Conservation (phyloP, 2,888 invertebrate species). For the Drosophila kanekoi region DNA sequence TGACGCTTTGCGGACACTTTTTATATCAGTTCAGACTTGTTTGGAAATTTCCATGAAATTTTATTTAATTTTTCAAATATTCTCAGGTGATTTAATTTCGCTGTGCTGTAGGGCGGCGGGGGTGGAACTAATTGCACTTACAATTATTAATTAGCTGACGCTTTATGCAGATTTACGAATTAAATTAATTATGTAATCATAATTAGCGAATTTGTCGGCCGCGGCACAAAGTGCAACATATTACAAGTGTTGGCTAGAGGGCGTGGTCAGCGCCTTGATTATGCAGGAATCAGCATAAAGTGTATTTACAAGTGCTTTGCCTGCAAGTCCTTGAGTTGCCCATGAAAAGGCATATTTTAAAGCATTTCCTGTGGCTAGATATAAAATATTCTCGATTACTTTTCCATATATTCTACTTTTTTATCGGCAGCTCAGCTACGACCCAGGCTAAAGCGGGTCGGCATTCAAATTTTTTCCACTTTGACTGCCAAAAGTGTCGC, state of each 20-base stretch:
- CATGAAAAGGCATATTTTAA: background rate
- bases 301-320: background rate
- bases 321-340: background rate
- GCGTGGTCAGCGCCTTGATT: too few species aligned
- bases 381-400: slow-evolving; percentile 8
- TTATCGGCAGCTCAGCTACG: slow-evolving; percentile 2
- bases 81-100: slow-evolving; percentile 57
- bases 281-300: background rate
- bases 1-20: slow-evolving; percentile 45
- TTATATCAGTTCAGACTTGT: slow-evolving; percentile 27
- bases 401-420: background rate
- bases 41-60: slow-evolving; percentile 14
- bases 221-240: background rate
- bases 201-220: slow-evolving; percentile 38
- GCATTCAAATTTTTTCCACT: slow-evolving; percentile 24
- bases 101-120: slow-evolving; percentile 12
- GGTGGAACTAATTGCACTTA: slow-evolving; percentile 54
- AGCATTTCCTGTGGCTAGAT: slow-evolving; percentile 3
- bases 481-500: slow-evolving; percentile 17
- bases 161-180: slow-evolving; percentile 51
- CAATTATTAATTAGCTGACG: slow-evolving; percentile 66
- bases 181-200: slow-evolving; percentile 59
- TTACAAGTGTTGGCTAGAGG: too few species aligned
- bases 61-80: slow-evolving; percentile 1
- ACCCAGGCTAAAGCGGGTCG: background rate